Percentiles rank a stretch among this genome's conserved stretches.
phyloP scores from a whole-genome alignment of 2,113 vertebrate species.

The Alethe diademata region DNA sequence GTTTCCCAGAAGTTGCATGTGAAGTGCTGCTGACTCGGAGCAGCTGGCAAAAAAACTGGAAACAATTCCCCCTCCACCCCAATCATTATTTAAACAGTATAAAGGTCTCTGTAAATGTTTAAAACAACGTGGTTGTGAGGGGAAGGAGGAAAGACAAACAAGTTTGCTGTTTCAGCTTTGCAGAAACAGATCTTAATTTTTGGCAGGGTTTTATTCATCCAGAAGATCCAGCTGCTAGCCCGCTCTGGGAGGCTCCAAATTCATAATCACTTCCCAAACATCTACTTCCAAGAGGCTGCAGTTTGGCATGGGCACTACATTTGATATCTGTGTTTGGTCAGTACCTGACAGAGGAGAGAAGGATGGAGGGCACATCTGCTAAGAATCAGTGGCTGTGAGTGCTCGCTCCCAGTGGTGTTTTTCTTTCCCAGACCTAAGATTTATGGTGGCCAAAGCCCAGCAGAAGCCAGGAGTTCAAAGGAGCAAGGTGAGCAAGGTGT shows the following conservation, averaged over 20 bases:
- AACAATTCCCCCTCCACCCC: not conserved
- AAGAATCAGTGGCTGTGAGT: not conserved
- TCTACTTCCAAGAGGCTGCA: constrained; percentile 29
- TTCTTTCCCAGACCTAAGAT: not conserved
- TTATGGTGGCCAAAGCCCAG: not conserved
- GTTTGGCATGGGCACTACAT: not conserved
- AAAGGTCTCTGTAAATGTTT: constrained; percentile 63
- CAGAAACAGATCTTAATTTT: constrained; percentile 42
- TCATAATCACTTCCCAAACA: constrained; percentile 1
- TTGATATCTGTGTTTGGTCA: not conserved
- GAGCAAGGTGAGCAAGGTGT: not conserved
- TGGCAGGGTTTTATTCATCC: constrained; percentile 42
- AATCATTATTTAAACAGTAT: constrained; percentile 53
- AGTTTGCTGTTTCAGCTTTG: constrained; percentile 53
- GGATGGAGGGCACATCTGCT: not conserved
- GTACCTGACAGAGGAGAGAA: no score
- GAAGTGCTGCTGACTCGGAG: not conserved
- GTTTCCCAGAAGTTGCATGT: not conserved
- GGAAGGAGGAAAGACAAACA: constrained; percentile 63
- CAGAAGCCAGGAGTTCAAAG: not conserved
- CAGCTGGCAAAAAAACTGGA: constrained; percentile 18
- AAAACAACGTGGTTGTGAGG: constrained; percentile 43
- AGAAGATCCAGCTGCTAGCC: constrained; percentile 34
- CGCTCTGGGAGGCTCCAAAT: not conserved
- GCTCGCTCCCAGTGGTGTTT: not conserved